phyloP scores from a whole-genome alignment of 2,113 vertebrate species.

The Lycaon pictus region DNA sequence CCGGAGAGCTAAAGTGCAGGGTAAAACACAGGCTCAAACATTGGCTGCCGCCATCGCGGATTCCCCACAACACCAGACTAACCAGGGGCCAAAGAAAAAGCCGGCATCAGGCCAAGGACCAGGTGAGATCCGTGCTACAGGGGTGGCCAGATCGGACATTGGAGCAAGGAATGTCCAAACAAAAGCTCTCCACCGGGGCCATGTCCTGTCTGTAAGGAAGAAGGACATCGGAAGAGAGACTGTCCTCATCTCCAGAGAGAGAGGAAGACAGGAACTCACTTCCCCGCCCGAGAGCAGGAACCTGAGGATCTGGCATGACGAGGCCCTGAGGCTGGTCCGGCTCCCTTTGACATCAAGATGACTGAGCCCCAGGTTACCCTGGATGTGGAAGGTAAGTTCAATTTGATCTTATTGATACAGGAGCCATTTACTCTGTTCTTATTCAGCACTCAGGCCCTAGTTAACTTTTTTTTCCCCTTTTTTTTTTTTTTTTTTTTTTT shows the following conservation, averaged over 20 bases:
- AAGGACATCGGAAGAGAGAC: background rate
- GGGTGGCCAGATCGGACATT: background rate
- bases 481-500: background rate
- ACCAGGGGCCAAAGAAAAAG: background rate
- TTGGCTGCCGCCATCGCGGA: background rate
- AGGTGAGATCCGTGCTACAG: background rate
- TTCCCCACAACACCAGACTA: background rate
- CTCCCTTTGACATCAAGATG: background rate
- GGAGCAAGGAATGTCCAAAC: background rate
- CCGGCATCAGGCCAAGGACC: background rate
- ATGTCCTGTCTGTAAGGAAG: background rate
- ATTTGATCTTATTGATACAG: background rate
- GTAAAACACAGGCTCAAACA: background rate
- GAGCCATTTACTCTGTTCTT: background rate
- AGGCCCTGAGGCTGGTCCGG: background rate
- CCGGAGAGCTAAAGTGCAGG: background rate
- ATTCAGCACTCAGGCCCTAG: background rate
- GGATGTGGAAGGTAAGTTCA: background rate
- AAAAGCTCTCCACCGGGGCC: background rate
- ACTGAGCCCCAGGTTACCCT: background rate
- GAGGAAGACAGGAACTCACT: background rate
- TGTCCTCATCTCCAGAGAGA: background rate
- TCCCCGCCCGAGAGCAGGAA: background rate
- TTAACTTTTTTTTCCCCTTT: background rate
- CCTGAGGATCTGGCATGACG: background rate